Evolutionary conservation across 2,113 vertebrate genomes (phyloP), one percentile per base, ranked within the genome.

Genomic region (Dissostichus mawsoni): DNA sequence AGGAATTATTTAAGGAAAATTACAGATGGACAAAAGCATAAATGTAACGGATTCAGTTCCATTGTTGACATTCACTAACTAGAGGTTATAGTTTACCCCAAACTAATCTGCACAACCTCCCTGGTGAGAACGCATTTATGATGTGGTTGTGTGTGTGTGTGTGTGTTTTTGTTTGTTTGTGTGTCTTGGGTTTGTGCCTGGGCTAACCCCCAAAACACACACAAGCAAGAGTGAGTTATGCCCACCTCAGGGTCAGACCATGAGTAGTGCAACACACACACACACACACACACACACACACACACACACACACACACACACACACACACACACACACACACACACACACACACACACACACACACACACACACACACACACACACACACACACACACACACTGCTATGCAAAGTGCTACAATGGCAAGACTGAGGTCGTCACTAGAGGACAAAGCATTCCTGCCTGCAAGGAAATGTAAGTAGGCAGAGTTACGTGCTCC

Each of bases 241-340:
- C 76, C 76, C 17, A 75, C 82, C 89, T 86, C 84, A 84, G 87
- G 90, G 88, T 89, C 90, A 90, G 72, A 4, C 58, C 73, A 74
- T 86, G 85, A 85, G 89, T 65, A 62, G 74, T 33, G 33, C 56
- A 74, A 11, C 47, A 5, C 45, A 48, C 63, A 17, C 45, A 66
- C 62, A 23, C 7, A 68, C n/a, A n/a, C n/a, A n/a, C n/a, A n/a
- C n/a, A n/a, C n/a, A n/a, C n/a, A n/a, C 23, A 68, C n/a, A n/a
- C 61, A 79, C 69, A 84, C 25, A 74, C 76, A 77, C 45, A 76
- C 20, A 79, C 62, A 66, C 74, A 82, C 64, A 80, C 56, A 62
- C 53, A 53, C 57, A 59, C 23, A 68, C n/a, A n/a, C 61, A 79
- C 69, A 84, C 25, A 74, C 76, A 77, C 45, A 76, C 20, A 79